Percentiles rank a stretch among this genome's conserved stretches.
phyloP scores from a whole-genome alignment of 2,113 vertebrate genomes.

The Dasypus novemcinctus region DNA sequence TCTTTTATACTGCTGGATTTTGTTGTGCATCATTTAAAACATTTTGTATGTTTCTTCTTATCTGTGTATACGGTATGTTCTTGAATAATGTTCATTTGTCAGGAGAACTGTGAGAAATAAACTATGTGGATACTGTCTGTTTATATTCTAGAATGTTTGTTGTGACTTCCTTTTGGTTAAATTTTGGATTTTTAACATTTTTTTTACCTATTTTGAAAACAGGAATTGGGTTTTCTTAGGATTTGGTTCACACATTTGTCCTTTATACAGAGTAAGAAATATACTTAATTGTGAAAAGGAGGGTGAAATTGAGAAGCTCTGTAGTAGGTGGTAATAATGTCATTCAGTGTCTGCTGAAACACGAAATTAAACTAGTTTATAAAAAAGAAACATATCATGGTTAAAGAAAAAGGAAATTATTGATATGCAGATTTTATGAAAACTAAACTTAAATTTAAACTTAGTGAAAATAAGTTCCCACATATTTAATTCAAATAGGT shows the following conservation, averaged over 20 bases:
- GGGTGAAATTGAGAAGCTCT: background rate
- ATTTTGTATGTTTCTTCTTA: constrained; percentile 98
- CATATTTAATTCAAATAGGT: background rate
- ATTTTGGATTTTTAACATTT: constrained; percentile 47
- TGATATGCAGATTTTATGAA: background rate
- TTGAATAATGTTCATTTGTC: constrained; percentile 98
- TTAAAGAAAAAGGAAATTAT: background rate
- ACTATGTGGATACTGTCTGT: constrained; percentile 98
- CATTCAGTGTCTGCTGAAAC: background rate
- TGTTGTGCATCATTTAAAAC: constrained; percentile 98
- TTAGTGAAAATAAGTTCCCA: constrained; percentile 18
- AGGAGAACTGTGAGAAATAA: constrained; percentile 99
- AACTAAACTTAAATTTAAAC: background rate
- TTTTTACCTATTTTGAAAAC: constrained; percentile 61
- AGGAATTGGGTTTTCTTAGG: background rate
- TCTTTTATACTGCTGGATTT: constrained; percentile 98
- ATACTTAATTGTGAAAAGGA: background rate
- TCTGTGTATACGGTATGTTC: constrained; percentile 99
- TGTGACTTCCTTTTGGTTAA: constrained; percentile 85
- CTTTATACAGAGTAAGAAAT: constrained; percentile 11
- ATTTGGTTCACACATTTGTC: background rate
- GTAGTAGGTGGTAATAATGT: background rate
- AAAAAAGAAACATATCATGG: background rate
- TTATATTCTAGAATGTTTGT: constrained; percentile 88
- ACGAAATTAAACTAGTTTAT: background rate